phyloP scores from a whole-genome alignment of 2,797 vertebrate species.

The Karalla daura region DNA sequence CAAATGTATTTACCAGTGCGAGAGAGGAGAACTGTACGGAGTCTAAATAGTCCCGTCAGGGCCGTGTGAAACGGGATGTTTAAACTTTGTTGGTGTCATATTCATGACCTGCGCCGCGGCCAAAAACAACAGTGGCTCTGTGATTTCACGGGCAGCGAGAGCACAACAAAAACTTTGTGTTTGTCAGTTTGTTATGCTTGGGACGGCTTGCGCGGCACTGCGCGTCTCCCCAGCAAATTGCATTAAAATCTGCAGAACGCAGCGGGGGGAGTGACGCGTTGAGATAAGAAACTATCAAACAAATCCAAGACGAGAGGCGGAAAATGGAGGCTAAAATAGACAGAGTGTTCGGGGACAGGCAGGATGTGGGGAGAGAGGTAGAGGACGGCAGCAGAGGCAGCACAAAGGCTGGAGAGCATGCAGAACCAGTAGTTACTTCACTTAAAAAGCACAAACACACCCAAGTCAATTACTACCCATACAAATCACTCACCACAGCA shows the following conservation, averaged over 20 bases:
- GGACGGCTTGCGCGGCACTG: slow-evolving; percentile 34
- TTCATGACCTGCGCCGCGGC: slow-evolving; percentile 61
- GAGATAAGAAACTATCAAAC: slow-evolving; percentile 60
- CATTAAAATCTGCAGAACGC: slow-evolving; percentile 17
- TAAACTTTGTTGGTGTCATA: slow-evolving; percentile 72
- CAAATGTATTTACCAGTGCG: slow-evolving; percentile 73
- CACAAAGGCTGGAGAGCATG: slow-evolving; percentile 65
- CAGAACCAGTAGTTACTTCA: slow-evolving; percentile 79
- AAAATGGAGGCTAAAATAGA: slow-evolving; percentile 51
- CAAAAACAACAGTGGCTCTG: slow-evolving; percentile 73
- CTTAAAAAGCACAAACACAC: slow-evolving; percentile 80
- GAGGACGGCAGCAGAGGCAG: slow-evolving; percentile 23
- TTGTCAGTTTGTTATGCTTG: slow-evolving; percentile 64
- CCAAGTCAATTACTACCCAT: slow-evolving; percentile 85
- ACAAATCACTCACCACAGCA: slow-evolving; percentile 77
- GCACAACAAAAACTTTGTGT: slow-evolving; percentile 51
- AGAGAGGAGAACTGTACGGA: slow-evolving; percentile 53
- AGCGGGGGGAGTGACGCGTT: slow-evolving; percentile 28
- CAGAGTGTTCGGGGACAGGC: slow-evolving; percentile 28
- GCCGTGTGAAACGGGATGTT: slow-evolving; percentile 80
- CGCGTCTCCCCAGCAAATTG: slow-evolving; percentile 15
- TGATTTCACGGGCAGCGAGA: slow-evolving; percentile 65
- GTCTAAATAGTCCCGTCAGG: slow-evolving; percentile 70
- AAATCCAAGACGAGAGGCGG: slow-evolving; percentile 46
- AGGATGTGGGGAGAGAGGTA: slow-evolving; percentile 44